These are phyloP conservation scores for Zonitis immaculata DNA, from an alignment of 2,888 invertebrate species.

Conservation along the genomic window DNA sequence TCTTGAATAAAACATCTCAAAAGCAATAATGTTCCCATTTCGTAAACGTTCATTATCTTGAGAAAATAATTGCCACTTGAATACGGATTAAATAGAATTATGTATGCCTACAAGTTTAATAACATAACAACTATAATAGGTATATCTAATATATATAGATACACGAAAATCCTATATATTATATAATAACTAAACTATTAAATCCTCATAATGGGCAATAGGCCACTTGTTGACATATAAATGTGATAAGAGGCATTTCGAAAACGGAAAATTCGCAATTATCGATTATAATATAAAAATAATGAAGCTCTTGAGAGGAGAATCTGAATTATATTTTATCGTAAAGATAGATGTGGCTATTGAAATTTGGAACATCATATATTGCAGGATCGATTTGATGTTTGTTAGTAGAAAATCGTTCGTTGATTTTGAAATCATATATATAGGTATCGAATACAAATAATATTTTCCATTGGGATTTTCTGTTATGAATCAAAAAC, in stretches of 20 bases:
- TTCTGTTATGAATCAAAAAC: background rate
- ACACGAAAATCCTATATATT: background rate
- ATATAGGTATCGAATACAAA: background rate
- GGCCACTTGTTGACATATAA: conserved; percentile 2
- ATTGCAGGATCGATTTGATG: too few relatives aligned
- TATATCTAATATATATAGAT: background rate
- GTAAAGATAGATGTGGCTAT: too few relatives aligned
- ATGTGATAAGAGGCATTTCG: background rate
- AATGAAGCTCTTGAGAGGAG: too few relatives aligned
- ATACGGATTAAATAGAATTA: background rate
- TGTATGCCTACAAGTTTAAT: background rate
- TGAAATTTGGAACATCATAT: too few relatives aligned
- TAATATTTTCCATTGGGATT: conserved; percentile 1
- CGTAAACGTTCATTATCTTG: background rate
- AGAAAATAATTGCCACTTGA: background rate
- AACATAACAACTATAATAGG: background rate
- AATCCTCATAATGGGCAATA: background rate
- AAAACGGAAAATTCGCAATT: too few relatives aligned
- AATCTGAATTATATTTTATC: background rate
- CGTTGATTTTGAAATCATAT: background rate
- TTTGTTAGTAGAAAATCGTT: too few relatives aligned
- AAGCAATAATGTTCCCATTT: background rate
- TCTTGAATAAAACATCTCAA: background rate
- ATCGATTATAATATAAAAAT: too few relatives aligned
- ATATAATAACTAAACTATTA: background rate